Evolutionary conservation across 2,888 invertebrate genomes (phyloP).

Genomic region (Trichacis sp.): DNA sequence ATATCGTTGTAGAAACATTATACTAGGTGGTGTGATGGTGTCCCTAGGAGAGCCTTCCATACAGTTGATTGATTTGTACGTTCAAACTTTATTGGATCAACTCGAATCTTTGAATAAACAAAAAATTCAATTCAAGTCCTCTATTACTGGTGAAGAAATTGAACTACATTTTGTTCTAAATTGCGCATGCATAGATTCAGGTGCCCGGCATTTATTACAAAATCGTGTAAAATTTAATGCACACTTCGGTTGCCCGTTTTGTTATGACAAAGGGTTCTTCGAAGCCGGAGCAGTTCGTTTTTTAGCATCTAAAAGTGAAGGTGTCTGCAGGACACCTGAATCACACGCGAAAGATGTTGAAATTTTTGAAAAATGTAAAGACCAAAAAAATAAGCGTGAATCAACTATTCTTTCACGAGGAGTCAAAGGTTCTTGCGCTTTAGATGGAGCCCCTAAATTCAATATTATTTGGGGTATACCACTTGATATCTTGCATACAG

Average conservation of each 20-base stretch:
- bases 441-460: background rate
- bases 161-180: background rate
- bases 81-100: conserved; percentile 12
- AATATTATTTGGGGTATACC: conserved; percentile 28
- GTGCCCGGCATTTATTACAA: conserved; percentile 18
- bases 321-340: background rate
- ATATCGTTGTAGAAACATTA: conserved; percentile 10
- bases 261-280: conserved; percentile 15
- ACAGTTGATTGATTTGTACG: conserved; percentile 21
- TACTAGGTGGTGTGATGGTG: conserved; percentile 26
- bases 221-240: conserved; percentile 21
- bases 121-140: conserved; percentile 5
- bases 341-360: background rate
- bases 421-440: conserved; percentile 19
- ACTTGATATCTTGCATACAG: conserved; percentile 22
- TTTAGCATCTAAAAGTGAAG: background rate
- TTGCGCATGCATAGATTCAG: conserved; percentile 13
- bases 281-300: background rate
- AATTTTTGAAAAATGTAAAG: background rate
- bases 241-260: conserved; percentile 19
- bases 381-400: background rate
- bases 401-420: conserved; percentile 7
- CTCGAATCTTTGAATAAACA: conserved; percentile 1
- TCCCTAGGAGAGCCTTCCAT: conserved; percentile 21
- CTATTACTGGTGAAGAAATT: conserved; percentile 1